Evolutionary conservation across 2,888 invertebrate genomes (phyloP), one percentile per base, ranked within the genome.

Genomic region (Busseola fusca): DNA sequence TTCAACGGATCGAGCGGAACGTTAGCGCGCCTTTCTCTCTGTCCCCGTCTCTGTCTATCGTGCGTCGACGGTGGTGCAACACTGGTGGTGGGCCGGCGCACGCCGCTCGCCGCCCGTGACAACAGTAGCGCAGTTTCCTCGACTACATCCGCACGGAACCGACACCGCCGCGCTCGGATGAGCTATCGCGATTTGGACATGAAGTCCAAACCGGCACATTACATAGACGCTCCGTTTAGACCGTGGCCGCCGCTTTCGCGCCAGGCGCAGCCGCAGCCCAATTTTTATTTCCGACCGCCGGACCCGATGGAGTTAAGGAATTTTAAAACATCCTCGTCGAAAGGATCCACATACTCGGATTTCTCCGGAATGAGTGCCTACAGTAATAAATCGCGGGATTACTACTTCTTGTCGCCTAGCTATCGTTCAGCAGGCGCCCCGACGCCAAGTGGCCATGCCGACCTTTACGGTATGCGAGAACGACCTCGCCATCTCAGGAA

Each of bases 211-310:
- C 96, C 94, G 87, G 93, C 93, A 88, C 96, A 95, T 84, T 94
- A 93, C 91, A 90, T 93, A 80, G 95, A 96, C 87, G 91, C 93
- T 85, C 94, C 95, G 90, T 95, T 95, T 87, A 96, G 97, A 84
- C 97, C 97, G 76, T 97, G 97, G 97, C 97, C 97, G 58, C 96
- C 97, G 87, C 94, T 97, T 88, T 96, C 97, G 87, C 95, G 96
- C 48, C 93, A 93, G 87, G 89, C 91, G 80, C 95, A 95, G 82
- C 94, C 92, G 81, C 95, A 95, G 81, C 93, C 96, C 6, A 95
- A 95, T 88, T 95, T 95, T 88, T 95, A 94, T 90, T 94, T 95
- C 86, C 93, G 95, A 68, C 94, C 96, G 54, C 94, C 95, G 70
- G 96, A 95, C 80, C 94, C 94, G 74, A 91, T 93, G 93, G 96